Conservation (phyloP, 1,140 invertebrate species). For the Macrostomum lignano region DNA sequence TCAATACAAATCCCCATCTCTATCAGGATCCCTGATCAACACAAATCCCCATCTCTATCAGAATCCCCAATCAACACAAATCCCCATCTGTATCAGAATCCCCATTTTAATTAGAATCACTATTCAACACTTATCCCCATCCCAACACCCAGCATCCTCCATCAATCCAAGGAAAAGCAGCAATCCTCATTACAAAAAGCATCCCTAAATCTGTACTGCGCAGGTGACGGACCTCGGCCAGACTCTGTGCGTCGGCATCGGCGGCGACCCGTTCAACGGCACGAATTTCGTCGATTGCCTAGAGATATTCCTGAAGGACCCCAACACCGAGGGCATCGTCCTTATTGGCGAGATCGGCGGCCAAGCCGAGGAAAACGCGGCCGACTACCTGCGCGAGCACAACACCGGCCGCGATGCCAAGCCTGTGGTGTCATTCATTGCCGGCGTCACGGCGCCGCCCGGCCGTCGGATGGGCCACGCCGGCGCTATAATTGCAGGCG, state of each 20-base stretch:
- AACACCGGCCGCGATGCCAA: conserved; percentile 71
- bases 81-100: no score
- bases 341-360: conserved; percentile 98
- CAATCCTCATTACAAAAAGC: no score
- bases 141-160: no score
- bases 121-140: no score
- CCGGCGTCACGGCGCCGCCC: conserved; percentile 80
- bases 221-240: no score
- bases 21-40: no score
- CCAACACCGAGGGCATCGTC: conserved; percentile 69
- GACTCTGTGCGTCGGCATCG: conserved; percentile 87
- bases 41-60: no score
- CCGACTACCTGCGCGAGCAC: conserved; percentile 63
- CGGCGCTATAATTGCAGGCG: conserved; percentile 90
- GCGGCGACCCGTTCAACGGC: conserved; percentile 93
- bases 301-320: conserved; percentile 74
- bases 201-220: no score
- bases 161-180: no score
- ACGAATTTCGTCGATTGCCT: conserved; percentile 97
- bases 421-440: conserved; percentile 96
- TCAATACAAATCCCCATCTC: no score
- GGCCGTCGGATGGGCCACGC: conserved; percentile 94
- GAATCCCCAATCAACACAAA: no score
- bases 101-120: no score
- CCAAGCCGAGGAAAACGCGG: conserved; percentile 75